phyloP scores from a whole-genome alignment of 2,888 invertebrate species.

The Limnephilus lunatus region DNA sequence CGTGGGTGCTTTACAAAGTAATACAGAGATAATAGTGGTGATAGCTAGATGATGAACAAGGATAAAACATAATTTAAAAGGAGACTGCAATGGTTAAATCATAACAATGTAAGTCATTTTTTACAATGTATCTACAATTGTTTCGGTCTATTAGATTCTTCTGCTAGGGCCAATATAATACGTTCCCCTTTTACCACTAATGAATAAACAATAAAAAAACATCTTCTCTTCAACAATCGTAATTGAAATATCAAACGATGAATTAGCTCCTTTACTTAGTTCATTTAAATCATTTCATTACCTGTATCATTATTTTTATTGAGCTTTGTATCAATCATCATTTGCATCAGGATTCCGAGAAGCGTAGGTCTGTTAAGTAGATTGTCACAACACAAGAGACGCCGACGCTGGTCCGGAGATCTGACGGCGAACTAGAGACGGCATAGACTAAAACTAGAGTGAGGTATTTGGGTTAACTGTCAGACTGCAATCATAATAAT shows the following conservation, averaged over 20 bases:
- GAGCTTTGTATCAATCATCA: neutral
- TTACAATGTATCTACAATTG: neutral
- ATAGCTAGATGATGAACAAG: no score
- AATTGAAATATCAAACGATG: neutral
- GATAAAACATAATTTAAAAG: no score
- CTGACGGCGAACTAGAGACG: neutral
- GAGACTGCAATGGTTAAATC: no score
- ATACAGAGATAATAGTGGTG: no score
- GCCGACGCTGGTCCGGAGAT: neutral
- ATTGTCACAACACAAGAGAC: neutral
- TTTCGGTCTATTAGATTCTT: neutral
- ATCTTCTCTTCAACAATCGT: neutral
- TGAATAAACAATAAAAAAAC: neutral
- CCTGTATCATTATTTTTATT: neutral
- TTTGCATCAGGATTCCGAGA: neutral
- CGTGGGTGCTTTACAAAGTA: no score
- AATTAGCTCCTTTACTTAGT: neutral
- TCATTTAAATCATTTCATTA: neutral
- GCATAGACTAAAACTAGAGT: neutral
- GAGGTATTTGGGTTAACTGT: conserved; percentile 42
- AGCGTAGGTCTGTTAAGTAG: neutral
- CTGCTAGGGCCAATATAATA: neutral
- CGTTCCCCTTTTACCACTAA: neutral
- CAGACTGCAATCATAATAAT: neutral
- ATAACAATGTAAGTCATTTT: neutral